These are phyloP conservation scores for Lepus americanus DNA, from an alignment of 2,113 vertebrate species.

Conservation along the genomic window DNA sequence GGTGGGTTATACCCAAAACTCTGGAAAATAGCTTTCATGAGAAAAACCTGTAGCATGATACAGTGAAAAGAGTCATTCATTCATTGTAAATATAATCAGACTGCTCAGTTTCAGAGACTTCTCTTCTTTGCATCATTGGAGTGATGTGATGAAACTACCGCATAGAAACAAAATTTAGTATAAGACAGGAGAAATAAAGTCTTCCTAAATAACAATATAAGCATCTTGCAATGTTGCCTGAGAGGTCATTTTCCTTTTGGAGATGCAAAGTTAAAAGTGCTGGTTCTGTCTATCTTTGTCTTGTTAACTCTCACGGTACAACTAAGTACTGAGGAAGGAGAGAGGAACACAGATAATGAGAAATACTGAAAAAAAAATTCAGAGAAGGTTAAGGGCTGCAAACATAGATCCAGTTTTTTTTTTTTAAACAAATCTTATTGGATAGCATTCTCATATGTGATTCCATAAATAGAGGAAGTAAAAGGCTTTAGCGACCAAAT, in stretches of 20 bases:
- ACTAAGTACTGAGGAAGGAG: background rate
- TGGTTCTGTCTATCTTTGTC: background rate
- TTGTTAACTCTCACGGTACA: background rate
- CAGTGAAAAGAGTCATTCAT: background rate
- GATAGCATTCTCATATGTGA: slow-evolving; percentile 16
- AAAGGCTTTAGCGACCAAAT: slow-evolving; percentile 1
- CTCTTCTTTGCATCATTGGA: background rate
- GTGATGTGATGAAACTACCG: background rate
- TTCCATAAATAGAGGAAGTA: slow-evolving; percentile 38
- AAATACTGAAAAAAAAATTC: background rate
- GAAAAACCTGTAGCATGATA: slow-evolving; percentile 24
- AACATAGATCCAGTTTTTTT: background rate
- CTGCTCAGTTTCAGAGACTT: background rate
- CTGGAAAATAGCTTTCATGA: background rate
- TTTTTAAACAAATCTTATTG: slow-evolving; percentile 5
- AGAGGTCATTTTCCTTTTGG: background rate
- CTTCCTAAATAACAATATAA: background rate
- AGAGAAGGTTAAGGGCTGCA: background rate
- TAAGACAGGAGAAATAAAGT: slow-evolving; percentile 3
- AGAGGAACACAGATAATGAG: background rate
- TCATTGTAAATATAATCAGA: background rate
- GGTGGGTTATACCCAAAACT: background rate
- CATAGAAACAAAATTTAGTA: slow-evolving; percentile 22
- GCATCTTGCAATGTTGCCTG: background rate
- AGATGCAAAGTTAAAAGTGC: background rate